Evolutionary conservation across 2,113 vertebrate species (phyloP), one percentile per base, ranked within the genome.

Genomic region (Merops nubicus): DNA sequence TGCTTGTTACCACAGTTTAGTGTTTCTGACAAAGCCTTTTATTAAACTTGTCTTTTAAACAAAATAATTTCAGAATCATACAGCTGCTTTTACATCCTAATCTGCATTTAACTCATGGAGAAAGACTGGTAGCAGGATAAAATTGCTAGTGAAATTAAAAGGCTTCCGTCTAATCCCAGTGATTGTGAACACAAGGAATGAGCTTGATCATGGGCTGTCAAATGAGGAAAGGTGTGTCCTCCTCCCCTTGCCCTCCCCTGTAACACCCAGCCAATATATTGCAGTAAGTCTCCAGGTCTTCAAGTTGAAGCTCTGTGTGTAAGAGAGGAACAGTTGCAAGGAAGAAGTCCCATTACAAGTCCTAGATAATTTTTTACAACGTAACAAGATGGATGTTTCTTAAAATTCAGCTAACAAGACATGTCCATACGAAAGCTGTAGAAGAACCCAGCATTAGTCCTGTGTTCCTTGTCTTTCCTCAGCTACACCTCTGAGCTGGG

Each of bases 341-440:
- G 29, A 56, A 67, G 12, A 47, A 69, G 54, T 73, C 47, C 64
- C 47, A 1, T 48, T 47, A 47, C 45, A 47, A 47, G 36, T 53
- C 50, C n/a, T 50, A 29, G 64, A 17, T 86, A 14, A 25, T 38
- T 80, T 83, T 89, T 85, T 51, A 54, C 53, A 17, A 77, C 34
- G 47, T 51, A 33, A 43, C 62, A 42, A 60, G 89, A 21, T 43
- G 38, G 62, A 23, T 29, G 33, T 42, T 73, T 72, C 54, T 51
- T 26, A 25, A 72, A 64, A 45, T 43, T 34, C 36, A 74, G 48
- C 42, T 26, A 23, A 36, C 8, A 26, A 53, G 43, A 42, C 31
- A 14, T 15, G 7, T 63, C 36, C 1, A 0, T 17, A 13, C 0
- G 2, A 38, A 83, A 69, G 42, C n/a, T n/a, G 43, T 1, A 1